Base-by-base conservation (phyloP, 2,113 vertebrate genomes). In the Nothobranchius kuhntae region DNA sequence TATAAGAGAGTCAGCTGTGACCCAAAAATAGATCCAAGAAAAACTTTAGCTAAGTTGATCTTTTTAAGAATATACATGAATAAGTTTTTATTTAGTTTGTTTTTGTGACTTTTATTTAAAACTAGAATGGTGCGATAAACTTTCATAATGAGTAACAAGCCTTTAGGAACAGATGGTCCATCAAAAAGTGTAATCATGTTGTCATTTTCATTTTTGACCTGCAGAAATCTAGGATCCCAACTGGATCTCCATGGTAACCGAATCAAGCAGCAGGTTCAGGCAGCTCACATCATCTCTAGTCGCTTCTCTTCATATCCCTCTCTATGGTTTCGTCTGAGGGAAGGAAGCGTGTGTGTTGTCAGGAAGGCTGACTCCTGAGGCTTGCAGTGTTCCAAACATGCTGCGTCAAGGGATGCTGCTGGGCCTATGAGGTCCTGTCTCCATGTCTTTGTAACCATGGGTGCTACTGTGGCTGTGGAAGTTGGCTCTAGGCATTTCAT, bases 371-470 rank as follows among this genome's bases (percentile, higher is more conserved):
- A 73, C 85, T 82, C 82, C 59, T 46, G 85, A 84, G 91, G 78
- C 59, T 64, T 26, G 46, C 54, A 36, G n/a, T 69, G 76, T 75
- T 81, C 82, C 78, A 83, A 89, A 86, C 85, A 87, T 75, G 73
- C 80, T 24, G 76, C 56, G 67, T 74, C 80, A 45, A 65, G 91
- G 89, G 91, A 91, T 71, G 67, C 60, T 0, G 13, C 17, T 26
- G 55, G 59, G 69, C 82, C 88, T 87, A 87, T 60, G 61, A 90
- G 87, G 86, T 81, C 72, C 75, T 76, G 80, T 86, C 85, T n/a
- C 87, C 88, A 87, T 87, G 85, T 81, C 81, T 85, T 78, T 73
- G 92, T 94, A 91, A 91, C 91, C 83, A 94, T 70, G 92, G 81
- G 72, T 82, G 88, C 80, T 63, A 53, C 62, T 71, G 77, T 80